Conservation (phyloP, 2,797 vertebrate genomes). For the Hirundo rustica region DNA sequence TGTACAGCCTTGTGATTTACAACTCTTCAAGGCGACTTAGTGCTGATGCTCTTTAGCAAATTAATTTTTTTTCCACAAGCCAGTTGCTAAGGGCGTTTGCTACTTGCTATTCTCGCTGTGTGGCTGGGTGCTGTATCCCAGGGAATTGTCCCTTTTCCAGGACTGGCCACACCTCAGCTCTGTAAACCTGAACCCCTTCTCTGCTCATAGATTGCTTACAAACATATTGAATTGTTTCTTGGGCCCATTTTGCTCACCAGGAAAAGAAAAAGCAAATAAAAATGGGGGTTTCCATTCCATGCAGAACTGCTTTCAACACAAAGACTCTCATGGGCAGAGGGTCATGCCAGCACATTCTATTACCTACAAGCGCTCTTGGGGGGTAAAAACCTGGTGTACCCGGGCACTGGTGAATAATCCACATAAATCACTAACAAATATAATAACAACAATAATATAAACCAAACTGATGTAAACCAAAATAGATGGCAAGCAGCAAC, state of each 20-base stretch:
- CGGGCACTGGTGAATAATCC: not conserved
- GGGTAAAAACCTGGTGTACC: not conserved
- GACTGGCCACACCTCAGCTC: not conserved
- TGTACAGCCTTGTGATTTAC: constrained; percentile 17
- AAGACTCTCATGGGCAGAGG: not conserved
- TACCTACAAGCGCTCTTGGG: not conserved
- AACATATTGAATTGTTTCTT: not conserved
- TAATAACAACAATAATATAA: not conserved
- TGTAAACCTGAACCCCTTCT: not conserved
- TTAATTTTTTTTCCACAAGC: constrained; percentile 7
- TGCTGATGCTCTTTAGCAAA: constrained; percentile 23
- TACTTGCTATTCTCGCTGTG: not conserved
- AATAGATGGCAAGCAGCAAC: not conserved
- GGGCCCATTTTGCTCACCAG: not conserved
- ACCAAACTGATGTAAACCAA: not conserved
- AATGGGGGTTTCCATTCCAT: not conserved
- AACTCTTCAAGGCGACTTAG: not conserved
- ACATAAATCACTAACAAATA: not conserved
- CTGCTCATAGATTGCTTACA: not conserved
- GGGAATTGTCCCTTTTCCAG: not conserved
- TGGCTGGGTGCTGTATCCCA: not conserved
- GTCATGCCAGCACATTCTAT: not conserved
- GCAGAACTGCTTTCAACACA: not conserved
- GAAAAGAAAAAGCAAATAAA: not conserved
- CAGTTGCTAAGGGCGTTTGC: not conserved